Percentiles rank a stretch among this genome's conserved stretches.
Conservation (phyloP, 2,797 vertebrate species). For the Clarias laeviceps region DNA sequence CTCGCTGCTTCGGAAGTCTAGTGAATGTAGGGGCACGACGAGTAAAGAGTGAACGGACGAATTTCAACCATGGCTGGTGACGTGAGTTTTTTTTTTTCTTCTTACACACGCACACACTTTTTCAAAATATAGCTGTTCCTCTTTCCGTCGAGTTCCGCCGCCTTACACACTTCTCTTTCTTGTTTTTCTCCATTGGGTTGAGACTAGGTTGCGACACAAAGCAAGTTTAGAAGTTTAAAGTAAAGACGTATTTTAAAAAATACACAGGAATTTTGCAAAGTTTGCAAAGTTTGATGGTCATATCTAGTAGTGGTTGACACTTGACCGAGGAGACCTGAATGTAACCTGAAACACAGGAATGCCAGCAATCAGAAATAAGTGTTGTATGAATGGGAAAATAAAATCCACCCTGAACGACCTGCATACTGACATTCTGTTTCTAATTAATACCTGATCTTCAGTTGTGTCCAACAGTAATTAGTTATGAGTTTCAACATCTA, state of each 20-base stretch:
- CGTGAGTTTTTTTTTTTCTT: slow-evolving; percentile 23
- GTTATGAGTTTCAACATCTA: not conserved
- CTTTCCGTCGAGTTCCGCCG: not conserved
- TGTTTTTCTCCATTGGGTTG: not conserved
- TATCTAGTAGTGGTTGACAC: too few relatives aligned
- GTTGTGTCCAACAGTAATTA: not conserved
- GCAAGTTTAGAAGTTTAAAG: too few relatives aligned
- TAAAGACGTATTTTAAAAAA: too few relatives aligned
- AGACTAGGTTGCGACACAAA: not conserved
- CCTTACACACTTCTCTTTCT: not conserved
- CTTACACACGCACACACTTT: not conserved
- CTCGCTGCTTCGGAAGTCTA: not conserved
- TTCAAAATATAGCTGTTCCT: not conserved
- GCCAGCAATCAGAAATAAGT: too few relatives aligned
- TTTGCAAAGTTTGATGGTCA: too few relatives aligned
- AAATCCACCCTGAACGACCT: not conserved
- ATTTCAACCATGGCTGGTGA: not conserved
- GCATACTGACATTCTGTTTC: not conserved
- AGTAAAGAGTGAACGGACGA: not conserved
- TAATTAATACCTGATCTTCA: not conserved
- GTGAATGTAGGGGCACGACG: not conserved
- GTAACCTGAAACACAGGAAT: too few relatives aligned
- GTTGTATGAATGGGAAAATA: too few relatives aligned
- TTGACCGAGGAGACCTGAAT: too few relatives aligned
- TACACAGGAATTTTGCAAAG: too few relatives aligned